Percentiles rank a stretch among this genome's conserved stretches.
These are phyloP conservation scores for Sebastes steindachneri DNA, from an alignment of 2,797 vertebrate genomes.

Conservation along the genomic window DNA sequence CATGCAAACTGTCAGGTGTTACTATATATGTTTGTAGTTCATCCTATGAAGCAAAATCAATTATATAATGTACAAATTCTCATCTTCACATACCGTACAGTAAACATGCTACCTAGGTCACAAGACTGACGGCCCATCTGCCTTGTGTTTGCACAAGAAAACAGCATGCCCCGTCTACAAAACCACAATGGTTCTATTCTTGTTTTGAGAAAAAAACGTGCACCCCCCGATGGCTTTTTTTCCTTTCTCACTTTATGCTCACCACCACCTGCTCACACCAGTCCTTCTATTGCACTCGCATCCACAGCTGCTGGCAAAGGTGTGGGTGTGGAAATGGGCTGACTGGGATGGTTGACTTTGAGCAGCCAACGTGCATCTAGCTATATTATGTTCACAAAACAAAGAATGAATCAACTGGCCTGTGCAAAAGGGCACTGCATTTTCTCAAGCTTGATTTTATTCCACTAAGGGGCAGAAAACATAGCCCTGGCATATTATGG, in stretches of 20 bases:
- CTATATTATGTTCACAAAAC: not conserved
- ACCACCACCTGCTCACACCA: constrained; percentile 15
- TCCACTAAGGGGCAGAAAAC: not conserved
- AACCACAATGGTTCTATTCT: not conserved
- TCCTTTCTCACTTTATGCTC: not conserved
- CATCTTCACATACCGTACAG: not conserved
- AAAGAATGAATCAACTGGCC: not conserved
- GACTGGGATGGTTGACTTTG: not conserved
- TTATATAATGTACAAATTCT: not conserved
- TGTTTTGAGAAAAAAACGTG: not conserved
- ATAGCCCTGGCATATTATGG: not conserved
- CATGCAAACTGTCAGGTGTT: not conserved
- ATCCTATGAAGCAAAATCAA: not conserved
- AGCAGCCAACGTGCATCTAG: not conserved
- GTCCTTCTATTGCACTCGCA: not conserved
- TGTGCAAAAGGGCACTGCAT: not conserved
- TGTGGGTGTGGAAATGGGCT: not conserved
- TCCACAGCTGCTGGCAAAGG: not conserved
- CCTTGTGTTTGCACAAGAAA: constrained; percentile 14
- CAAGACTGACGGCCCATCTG: constrained; percentile 6
- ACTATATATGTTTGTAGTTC: not conserved
- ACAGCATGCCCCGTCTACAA: constrained; percentile 3
- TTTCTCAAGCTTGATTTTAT: not conserved
- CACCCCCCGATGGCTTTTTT: not conserved
- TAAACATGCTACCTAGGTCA: not conserved